Evolutionary conservation across 2,797 vertebrate genomes (phyloP).

Genomic region (Sebastiscus albofasciatus): DNA sequence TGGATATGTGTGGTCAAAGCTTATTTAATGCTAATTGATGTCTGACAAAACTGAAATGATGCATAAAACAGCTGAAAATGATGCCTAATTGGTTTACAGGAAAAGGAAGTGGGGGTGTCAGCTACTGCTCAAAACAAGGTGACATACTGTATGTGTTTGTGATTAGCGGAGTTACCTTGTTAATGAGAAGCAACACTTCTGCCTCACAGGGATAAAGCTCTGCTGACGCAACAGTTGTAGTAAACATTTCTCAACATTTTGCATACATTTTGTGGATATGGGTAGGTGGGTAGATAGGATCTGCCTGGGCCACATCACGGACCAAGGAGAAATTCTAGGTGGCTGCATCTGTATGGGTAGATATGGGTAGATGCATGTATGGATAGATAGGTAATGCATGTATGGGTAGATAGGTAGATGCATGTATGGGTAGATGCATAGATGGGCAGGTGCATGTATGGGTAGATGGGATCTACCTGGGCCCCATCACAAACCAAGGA

Average conservation of each 20-base stretch:
- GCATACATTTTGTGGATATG: too few species aligned
- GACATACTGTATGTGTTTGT: not conserved
- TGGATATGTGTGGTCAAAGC: not conserved
- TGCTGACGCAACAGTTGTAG: not conserved
- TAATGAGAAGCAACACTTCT: conserved; percentile 1
- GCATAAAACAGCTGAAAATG: not conserved
- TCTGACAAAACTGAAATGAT: not conserved
- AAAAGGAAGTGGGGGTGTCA: not conserved
- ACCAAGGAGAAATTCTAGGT: too few species aligned
- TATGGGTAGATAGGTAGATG: too few species aligned
- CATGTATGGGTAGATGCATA: too few species aligned
- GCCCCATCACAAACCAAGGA: too few species aligned
- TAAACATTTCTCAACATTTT: not conserved
- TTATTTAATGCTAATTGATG: not conserved
- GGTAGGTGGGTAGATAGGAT: too few species aligned
- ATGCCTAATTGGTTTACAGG: conserved; percentile 7
- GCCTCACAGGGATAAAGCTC: not conserved
- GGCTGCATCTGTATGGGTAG: too few species aligned
- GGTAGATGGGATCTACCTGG: too few species aligned
- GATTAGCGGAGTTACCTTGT: not conserved
- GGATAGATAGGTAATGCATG: too few species aligned
- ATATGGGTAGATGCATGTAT: too few species aligned
- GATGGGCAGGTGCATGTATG: too few species aligned
- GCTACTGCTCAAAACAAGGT: not conserved
- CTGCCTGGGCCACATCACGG: too few species aligned